Evolutionary conservation across 2,888 invertebrate species (phyloP), one percentile per base, ranked within the genome.

Genomic region (Ennomos erosarius): DNA sequence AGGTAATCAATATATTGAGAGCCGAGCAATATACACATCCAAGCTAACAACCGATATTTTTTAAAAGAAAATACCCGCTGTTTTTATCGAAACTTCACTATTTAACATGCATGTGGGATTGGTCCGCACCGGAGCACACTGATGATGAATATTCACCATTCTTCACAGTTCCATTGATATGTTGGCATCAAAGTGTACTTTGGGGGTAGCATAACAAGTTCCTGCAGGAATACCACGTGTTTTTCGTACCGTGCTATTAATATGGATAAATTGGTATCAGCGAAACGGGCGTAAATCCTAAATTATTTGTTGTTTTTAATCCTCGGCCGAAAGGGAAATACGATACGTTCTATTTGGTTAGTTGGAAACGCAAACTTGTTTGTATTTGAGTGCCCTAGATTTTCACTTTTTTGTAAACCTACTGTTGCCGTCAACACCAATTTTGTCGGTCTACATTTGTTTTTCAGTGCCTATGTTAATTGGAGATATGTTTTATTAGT

Each of bases 21-120:
- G 74, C 57, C 58, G 62, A 26, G 26, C 26, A 5, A 26, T 26
- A 5, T 5, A 69, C 69, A 74, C 71, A 76, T 73, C 70, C 73
- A 64, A 62, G 66, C 65, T 58, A 49, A 60, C 68, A 61, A 66
- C 64, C 61, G 67, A 73, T 73, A 71, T 74, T 64, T 78, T 76
- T 69, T 67, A 69, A 68, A 69, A 65, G 59, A 60, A 64, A 64
- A 69, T 69, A 68, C 70, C 59, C 70, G 59, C 60, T 65, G 69
- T 74, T 79, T 80, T 78, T 77, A 74, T 43, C 75, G 73, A 72
- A 69, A 77, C 79, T 79, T 78, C 75, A 79, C 77, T 79, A 76
- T 81, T 84, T 81, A n/a, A 75, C 77, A 72, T 59, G 75, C 73
- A 74, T 78, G 74, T 72, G 59, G 68, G 74, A 72, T 78, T 77